phyloP scores from a whole-genome alignment of 2,888 invertebrate species.

The Teleiodes luculella region DNA sequence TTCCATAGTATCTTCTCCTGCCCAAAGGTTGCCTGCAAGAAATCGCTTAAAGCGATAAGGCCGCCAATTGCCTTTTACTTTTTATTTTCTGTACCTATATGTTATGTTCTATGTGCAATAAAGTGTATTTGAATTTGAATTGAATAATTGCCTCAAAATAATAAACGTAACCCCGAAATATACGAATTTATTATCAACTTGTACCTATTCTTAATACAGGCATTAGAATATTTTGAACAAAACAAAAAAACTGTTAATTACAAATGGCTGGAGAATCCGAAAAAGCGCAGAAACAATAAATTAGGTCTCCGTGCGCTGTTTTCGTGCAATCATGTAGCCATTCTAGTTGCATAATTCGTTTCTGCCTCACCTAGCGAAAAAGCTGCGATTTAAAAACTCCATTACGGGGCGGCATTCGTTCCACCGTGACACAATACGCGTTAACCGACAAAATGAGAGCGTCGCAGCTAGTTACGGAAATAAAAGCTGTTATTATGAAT shows the following conservation, averaged over 20 bases:
- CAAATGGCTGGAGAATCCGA: slow-evolving; percentile 36
- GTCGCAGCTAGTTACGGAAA: slow-evolving; percentile 70
- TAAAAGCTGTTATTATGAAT: slow-evolving; percentile 71
- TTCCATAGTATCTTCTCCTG: too few relatives aligned
- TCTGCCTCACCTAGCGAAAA: slow-evolving; percentile 55
- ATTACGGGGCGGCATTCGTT: slow-evolving; percentile 66
- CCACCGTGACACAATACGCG: slow-evolving; percentile 65
- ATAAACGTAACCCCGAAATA: slow-evolving; percentile 29
- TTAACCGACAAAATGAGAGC: slow-evolving; percentile 70
- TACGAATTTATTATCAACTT: slow-evolving; percentile 29
- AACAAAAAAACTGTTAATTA: slow-evolving; percentile 22
- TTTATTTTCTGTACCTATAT: too few relatives aligned
- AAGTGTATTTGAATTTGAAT: too few relatives aligned
- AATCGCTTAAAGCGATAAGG: too few relatives aligned
- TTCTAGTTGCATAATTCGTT: slow-evolving; percentile 61
- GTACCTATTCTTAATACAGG: slow-evolving; percentile 20
- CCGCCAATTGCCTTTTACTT: too few relatives aligned
- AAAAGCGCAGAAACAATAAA: slow-evolving; percentile 51
- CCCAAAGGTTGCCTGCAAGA: too few relatives aligned
- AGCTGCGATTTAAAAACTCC: slow-evolving; percentile 64
- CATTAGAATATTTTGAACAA: background rate
- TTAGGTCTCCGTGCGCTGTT: slow-evolving; percentile 46
- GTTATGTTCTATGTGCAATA: too few relatives aligned
- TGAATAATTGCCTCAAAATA: slow-evolving; percentile 32
- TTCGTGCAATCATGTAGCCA: slow-evolving; percentile 53